Base-by-base conservation (phyloP, 37 sponge, comb jelly and placozoan genomes). In the Trichoplax adhaerens region DNA sequence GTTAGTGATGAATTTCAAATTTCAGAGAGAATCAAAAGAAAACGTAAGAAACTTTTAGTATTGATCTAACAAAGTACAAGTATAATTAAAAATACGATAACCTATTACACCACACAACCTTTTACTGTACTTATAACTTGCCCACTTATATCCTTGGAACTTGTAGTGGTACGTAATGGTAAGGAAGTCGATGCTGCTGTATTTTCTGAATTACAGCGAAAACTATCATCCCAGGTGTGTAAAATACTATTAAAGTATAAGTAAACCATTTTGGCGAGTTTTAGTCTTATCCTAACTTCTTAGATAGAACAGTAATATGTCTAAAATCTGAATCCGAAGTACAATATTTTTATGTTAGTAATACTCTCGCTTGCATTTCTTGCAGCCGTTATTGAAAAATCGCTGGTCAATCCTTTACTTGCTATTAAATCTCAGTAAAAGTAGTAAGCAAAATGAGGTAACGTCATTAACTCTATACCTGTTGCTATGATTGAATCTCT, bases 21-120 rank as follows among this genome's bases (percentile, higher is more conserved):
- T 2, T 80, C 78, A 12, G 84, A 87, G 57, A 77, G 81, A 56
- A 80, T 87, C n/a, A 84, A 87, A 58, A 87, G 81, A 73, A 80
- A 74, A 77, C 75, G 88, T 87, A 62, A 71, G 87, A 68, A 10
- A n/a, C 3, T 64, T 46, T 3, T 2, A 48, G 46, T 5, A 55
- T 64, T n/a, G 46, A 51, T 64, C 10, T 47, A 6, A 12, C n/a
- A 48, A 46, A 52, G 10, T 65, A 8, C 63, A 66, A 58, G 53
- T 50, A 50, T 10, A 52, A 74, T 64, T 59, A 57, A 58, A 29
- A 4, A 5, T n/a, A 3, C 51, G 10, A 65, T 67, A 52, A 62
- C 64, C 66, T 74, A 60, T 12, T 12, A 60, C 12, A 60, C 29
- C 29, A 29, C 29, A 29, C 29, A 29, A 29, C 29, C 29, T 29